Evolutionary conservation across 1,140 invertebrate genomes (phyloP), one percentile per base, ranked within the genome.

Genomic region (Lepidurus apus): DNA sequence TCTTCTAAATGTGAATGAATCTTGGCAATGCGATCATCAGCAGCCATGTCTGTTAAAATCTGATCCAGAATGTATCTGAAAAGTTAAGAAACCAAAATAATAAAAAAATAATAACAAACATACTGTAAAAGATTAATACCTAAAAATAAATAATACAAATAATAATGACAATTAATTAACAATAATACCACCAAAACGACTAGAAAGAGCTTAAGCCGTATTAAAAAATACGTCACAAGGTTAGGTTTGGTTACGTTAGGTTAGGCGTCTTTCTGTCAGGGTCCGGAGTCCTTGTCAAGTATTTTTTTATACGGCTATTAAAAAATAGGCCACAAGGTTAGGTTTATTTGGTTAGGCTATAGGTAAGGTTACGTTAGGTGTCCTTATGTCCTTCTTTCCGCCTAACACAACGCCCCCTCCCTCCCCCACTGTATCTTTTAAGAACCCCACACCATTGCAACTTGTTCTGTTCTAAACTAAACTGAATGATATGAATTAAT

Each of bases 1-100:
- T 86, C 85, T 74, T 80, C 85, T 79, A 88, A 87, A 81, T 88
- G 93, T 87, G 84, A 86, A 81, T 95, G 93, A 80, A 99, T 95
- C 77, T 91, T 93, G 74, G 93, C 91, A 0, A 98, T 85, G 82
- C 96, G 90, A 42, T 93, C 91, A 80, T 99, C 96, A 8, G 89
- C 85, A 8, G 88, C 84, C 81, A 91, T 90, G 82, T 92, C 92
- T 5, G 91, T 93, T 1, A 99, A 88, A 79, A 99, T 93, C 83
- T 97, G 91, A 81, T 92, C 90, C 7, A 99, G 87, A 73, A 92
- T 88, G 84, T 87, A 89, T 80, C 91, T 92, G 82, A 76, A 83
- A 74, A 74, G 77, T 75, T 3, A 77, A 76, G 78, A 10, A 80
- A 77, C 73, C 13, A 77, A 44, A 42, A 74, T 5, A n/a, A 42